A percentile compares a stretch with the other conserved stretches of the same genome.
Conservation (phyloP, 2,797 vertebrate species). For the Catharus ustulatus region DNA sequence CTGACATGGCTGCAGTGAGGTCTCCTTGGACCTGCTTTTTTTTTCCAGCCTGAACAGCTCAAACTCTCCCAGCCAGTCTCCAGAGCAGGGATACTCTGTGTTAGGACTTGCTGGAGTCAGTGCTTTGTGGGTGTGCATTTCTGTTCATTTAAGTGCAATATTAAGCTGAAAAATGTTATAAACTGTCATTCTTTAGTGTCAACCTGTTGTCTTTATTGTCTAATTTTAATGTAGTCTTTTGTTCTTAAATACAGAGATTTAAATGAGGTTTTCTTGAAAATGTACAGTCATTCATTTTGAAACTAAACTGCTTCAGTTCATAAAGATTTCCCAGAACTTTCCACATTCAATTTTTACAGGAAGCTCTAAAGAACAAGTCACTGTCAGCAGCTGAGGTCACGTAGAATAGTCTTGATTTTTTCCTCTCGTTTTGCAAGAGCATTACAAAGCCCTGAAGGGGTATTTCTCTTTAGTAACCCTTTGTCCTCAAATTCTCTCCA, state of each 20-base stretch:
- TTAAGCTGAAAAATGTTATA: neutral
- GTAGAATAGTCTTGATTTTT: neutral
- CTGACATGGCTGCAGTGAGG: neutral
- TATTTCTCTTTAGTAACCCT: neutral
- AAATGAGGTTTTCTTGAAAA: neutral
- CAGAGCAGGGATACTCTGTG: neutral
- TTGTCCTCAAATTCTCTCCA: neutral
- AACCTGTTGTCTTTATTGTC: neutral
- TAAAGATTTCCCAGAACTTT: neutral
- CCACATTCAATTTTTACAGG: neutral
- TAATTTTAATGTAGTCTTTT: neutral
- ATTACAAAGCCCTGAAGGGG: rapidly evolving
- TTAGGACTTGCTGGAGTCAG: neutral
- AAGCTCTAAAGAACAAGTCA: neutral
- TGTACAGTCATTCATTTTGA: neutral
- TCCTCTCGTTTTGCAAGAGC: neutral
- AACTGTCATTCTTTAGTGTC: neutral
- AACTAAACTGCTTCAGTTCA: neutral
- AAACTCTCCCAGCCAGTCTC: neutral
- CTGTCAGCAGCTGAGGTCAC: neutral
- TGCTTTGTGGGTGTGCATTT: neutral
- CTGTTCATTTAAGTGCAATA: neutral
- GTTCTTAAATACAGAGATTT: neutral
- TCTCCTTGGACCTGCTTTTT: neutral
- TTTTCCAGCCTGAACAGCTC: neutral